phyloP scores from a whole-genome alignment of 2,113 vertebrate genomes.

The Anguilla japonica region DNA sequence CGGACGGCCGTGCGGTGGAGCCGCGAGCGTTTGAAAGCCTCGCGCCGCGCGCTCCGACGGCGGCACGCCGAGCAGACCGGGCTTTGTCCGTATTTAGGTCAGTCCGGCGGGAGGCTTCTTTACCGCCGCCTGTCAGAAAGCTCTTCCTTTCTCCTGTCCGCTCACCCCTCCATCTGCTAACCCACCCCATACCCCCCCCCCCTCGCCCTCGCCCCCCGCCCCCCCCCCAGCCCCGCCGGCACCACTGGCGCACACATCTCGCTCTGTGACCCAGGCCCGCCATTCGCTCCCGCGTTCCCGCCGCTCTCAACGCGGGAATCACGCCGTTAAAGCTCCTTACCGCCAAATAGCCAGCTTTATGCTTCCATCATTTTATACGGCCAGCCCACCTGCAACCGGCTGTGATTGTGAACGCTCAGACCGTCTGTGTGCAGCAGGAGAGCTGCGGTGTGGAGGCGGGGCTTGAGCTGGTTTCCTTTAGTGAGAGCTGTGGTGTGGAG shows the following conservation, averaged over 20 bases:
- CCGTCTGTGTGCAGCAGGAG: too few relatives aligned
- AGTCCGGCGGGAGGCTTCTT: background rate
- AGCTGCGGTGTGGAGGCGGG: too few relatives aligned
- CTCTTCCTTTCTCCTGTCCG: background rate
- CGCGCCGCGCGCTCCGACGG: too few relatives aligned
- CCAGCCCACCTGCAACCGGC: too few relatives aligned
- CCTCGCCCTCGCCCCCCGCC: too few relatives aligned
- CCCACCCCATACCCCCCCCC: background rate
- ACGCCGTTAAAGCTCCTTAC: slow-evolving; percentile 32
- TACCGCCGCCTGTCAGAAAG: background rate
- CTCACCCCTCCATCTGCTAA: background rate
- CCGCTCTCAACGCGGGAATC: slow-evolving; percentile 30
- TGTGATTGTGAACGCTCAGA: too few relatives aligned
- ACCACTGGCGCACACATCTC: background rate
- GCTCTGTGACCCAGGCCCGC: background rate
- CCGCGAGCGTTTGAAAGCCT: background rate
- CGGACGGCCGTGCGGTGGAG: background rate
- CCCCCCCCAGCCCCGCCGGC: too few relatives aligned
- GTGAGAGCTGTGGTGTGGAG: too few relatives aligned
- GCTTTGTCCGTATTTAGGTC: slow-evolving; percentile 1
- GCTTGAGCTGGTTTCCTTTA: too few relatives aligned
- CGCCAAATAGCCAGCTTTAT: slow-evolving; percentile 23
- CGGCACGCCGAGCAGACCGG: background rate
- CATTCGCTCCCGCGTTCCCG: background rate
- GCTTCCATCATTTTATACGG: background rate